A percentile compares a stretch with the other conserved stretches of the same genome.
Conservation (phyloP, 2,113 vertebrate genomes). For the Oostethus manadensis region DNA sequence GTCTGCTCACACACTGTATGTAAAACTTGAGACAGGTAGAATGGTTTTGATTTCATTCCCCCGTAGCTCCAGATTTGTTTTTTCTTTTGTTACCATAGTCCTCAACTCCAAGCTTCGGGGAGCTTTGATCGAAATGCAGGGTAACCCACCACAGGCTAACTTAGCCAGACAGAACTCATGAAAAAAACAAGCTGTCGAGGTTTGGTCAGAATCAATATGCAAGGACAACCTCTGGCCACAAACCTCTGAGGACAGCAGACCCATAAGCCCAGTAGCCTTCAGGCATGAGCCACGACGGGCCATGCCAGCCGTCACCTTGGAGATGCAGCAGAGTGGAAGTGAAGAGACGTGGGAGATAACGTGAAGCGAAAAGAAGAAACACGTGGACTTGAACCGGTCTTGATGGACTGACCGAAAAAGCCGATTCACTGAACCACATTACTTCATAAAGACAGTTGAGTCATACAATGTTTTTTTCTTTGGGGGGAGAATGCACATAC, state of each 20-base stretch:
- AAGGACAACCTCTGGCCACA: conserved; percentile 43
- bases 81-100: conserved; percentile 4
- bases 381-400: conserved; percentile 17
- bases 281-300: conserved; percentile 38
- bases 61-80: conserved; percentile 11
- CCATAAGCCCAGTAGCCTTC: conserved; percentile 39
- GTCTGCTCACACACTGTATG: not conserved
- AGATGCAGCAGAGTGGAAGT: conserved; percentile 46
- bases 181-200: conserved; percentile 66
- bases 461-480: not conserved
- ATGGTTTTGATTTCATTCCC: conserved; percentile 8
- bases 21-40: conserved; percentile 6
- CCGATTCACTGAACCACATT: not conserved
- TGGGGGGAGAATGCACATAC: not conserved
- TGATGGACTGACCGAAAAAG: not conserved
- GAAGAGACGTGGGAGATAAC: conserved; percentile 47
- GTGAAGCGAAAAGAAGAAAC: conserved; percentile 55
- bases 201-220: conserved; percentile 53
- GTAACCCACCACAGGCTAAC: conserved; percentile 50
- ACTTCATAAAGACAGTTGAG: not conserved
- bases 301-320: conserved; percentile 51
- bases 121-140: conserved; percentile 45
- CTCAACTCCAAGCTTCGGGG: conserved; percentile 15
- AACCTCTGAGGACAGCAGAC: conserved; percentile 41
- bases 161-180: conserved; percentile 59